Percentiles rank a stretch among this genome's conserved stretches.
Conservation (phyloP, 2,797 vertebrate genomes). For the Smutsia temminckii region DNA sequence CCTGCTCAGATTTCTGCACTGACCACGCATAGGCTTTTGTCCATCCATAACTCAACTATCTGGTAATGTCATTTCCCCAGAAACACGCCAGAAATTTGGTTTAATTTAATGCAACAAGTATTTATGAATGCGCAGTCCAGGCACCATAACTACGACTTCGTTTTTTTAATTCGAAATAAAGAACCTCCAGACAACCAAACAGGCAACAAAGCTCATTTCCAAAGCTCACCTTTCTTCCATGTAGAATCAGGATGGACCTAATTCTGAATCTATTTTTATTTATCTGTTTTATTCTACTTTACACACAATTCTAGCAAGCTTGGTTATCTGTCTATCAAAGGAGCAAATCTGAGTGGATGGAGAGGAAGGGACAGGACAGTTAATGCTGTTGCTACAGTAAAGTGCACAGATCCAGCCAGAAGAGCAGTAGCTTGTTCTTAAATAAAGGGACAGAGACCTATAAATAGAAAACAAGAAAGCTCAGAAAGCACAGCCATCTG, state of each 20-base stretch:
- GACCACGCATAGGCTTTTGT: background rate
- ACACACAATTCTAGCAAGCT: background rate
- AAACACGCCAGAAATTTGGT: background rate
- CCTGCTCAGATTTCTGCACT: background rate
- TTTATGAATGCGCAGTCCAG: background rate
- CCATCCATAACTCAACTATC: background rate
- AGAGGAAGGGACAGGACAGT: background rate
- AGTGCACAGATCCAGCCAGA: background rate
- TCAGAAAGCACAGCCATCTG: background rate
- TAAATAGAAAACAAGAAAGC: background rate
- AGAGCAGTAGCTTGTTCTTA: background rate
- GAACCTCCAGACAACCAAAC: background rate
- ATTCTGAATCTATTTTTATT: slow-evolving; percentile 9
- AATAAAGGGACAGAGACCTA: background rate
- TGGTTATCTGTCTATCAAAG: background rate
- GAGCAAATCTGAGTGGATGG: background rate
- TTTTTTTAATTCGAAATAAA: background rate
- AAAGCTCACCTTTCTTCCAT: background rate
- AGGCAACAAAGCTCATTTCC: background rate
- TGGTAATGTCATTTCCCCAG: background rate
- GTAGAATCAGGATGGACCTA: background rate
- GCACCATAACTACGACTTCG: background rate
- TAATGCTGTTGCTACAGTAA: background rate
- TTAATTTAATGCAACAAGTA: background rate
- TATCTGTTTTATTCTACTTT: background rate